A percentile compares a stretch with the other conserved stretches of the same genome.
phyloP scores from a whole-genome alignment of 2,113 vertebrate genomes.

The Narcine bancroftii region DNA sequence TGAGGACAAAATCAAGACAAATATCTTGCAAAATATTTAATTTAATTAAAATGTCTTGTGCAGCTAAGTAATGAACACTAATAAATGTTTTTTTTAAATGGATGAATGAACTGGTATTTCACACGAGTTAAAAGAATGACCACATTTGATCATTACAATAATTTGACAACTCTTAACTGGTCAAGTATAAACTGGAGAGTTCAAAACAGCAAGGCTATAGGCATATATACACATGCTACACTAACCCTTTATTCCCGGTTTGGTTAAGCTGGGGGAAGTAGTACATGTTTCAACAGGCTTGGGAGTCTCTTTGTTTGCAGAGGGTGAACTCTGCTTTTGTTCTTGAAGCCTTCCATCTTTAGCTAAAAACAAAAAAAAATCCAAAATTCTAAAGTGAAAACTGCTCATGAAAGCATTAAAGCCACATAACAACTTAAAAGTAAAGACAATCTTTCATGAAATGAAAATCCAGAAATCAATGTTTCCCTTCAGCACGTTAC shows the following conservation, averaged over 20 bases:
- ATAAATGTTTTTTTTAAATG: too few relatives aligned
- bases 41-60: neutral
- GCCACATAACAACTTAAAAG: neutral
- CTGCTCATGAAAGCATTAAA: neutral
- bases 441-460: neutral
- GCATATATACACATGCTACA: constrained; percentile 24
- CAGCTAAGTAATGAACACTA: neutral
- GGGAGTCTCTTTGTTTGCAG: constrained; percentile 80
- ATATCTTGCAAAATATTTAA: neutral
- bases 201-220: neutral
- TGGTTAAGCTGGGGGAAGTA: constrained; percentile 70
- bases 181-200: neutral
- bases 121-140: neutral
- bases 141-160: neutral
- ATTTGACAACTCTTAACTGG: neutral
- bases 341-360: constrained; percentile 90
- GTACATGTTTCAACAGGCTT: constrained; percentile 82
- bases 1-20: neutral
- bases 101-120: neutral
- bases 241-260: constrained; percentile 86
- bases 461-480: neutral
- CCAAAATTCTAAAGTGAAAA: neutral
- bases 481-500: neutral
- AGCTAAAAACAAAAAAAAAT: constrained; percentile 54
- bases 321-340: constrained; percentile 79